Base-by-base conservation (phyloP, 2,888 invertebrate species). In the Drosophila siamana region DNA sequence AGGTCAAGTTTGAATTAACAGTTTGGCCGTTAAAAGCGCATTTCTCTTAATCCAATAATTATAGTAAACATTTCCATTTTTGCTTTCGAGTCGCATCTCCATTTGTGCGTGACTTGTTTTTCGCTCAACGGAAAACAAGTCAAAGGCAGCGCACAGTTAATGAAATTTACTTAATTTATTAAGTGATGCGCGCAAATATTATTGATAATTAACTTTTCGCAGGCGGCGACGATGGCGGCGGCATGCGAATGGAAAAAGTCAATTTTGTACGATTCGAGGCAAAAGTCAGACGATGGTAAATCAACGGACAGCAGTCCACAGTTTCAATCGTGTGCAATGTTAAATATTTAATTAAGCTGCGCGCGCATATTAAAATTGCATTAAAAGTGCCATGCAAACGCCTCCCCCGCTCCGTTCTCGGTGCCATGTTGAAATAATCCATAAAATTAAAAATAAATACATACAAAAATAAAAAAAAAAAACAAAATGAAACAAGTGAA, bases 361-460 rank as follows among this genome's bases (percentile, higher is more conserved):
- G 86, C 77, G 80, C 77, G 88, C 85, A 88, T 83, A 83, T 86
- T 83, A 78, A 85, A 86, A 85, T 83, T 83, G 78, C 88, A 85
- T 85, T 87, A 80, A 72, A 75, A 75, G 69, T 70, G 69, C 50
- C 78, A 76, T 54, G 64, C 52, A 74, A 75, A 72, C 47, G 28
- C 36, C 16, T 26, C 7, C 26, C 26, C 6, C 55, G 15, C 19
- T 19, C 19, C 3, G 19, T 19, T 19, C 19, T 19, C 19, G 19
- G 2, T 2, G 36, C 19, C 19, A 15, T 15, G 33, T 46, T 48
- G 67, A 66, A 86, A 80, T 86, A 86, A 83, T 69, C 66, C 73
- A 60, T 43, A 51, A 55, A 67, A 62, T 59, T 50, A 43, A 46
- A 54, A 46, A 54, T 44, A 54, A 28, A 54, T 46, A 33, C 9